phyloP scores from a whole-genome alignment of 2,113 vertebrate genomes.

The Anolis sagrei region DNA sequence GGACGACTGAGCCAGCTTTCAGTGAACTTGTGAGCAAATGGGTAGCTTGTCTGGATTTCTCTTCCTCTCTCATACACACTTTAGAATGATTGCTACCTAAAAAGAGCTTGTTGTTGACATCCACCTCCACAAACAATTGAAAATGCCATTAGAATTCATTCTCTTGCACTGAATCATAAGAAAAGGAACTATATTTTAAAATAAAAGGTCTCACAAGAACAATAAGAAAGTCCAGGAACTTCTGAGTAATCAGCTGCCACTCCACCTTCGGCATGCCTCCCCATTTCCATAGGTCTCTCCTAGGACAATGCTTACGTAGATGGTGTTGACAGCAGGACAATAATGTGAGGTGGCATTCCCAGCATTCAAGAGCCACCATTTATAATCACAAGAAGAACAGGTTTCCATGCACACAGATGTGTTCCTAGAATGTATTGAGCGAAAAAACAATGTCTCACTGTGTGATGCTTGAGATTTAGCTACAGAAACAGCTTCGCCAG shows the following conservation, averaged over 20 bases:
- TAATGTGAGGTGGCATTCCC: neutral
- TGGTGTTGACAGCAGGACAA: neutral
- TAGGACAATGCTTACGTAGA: neutral
- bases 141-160: neutral
- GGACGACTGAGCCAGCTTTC: neutral
- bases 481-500: neutral
- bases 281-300: neutral
- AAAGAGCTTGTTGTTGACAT: neutral
- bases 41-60: too few relatives aligned
- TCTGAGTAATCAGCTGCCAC: neutral
- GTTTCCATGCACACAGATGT: neutral
- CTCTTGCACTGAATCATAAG: neutral
- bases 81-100: neutral
- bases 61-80: too few relatives aligned
- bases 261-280: neutral
- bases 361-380: too few relatives aligned
- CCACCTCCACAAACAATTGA: neutral
- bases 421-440: neutral
- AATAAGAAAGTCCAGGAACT: neutral
- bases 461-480: neutral
- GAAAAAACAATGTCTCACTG: fast-evolving
- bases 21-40: too few relatives aligned
- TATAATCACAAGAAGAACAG: neutral
- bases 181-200: neutral
- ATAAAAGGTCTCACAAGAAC: neutral